Evolutionary conservation across 2,113 vertebrate species (phyloP), one percentile per base, ranked within the genome.

Genomic region (Notechis scutatus): DNA sequence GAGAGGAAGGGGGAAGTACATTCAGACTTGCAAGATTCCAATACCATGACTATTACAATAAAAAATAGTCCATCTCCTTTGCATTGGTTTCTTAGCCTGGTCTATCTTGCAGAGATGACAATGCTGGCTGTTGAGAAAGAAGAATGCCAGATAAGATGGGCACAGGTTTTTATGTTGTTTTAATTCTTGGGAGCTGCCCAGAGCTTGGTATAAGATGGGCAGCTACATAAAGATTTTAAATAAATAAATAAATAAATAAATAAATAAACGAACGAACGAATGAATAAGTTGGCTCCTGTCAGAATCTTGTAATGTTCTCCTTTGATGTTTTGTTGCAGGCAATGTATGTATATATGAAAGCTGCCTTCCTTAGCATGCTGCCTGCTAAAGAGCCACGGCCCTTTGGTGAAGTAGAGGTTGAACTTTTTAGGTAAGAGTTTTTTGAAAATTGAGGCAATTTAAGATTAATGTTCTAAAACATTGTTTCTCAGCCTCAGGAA

Each of bases 261-360:
- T 34, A 18, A n/a, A 34, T 34, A 5, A 69, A 34, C 34, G 45
- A 45, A 45, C 5, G 45, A 45, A 45, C 5, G n/a, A n/a, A 34
- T 18, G 14, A 69, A 34, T 69, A 34, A 34, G 29, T 69, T 34
- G 5, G 29, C 29, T 14, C 64, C 64, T 69, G 61, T n/a, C 29
- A 69, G 61, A 69, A 69, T 20, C 69, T 34, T 81, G 74, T 81
- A 42, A 81, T 42, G 34, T 81, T 42, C 3, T 81, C 39, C 69
- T 81, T 61, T 26, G 10, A 34, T 92, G 20, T 24, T 45, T 69
- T 50, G 24, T 90, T 87, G 47, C 96, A 99, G 99, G 98, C 98
- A 14, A 99, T 98, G 87, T 99, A 99, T 90, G 97, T 98, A 4
- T 99, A 99, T 95, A 99, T 99, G 99, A 99, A 99, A 97, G 99